Evolutionary conservation across 2,888 invertebrate species (phyloP), one percentile per base, ranked within the genome.

Genomic region (Loripinus fragilis): DNA sequence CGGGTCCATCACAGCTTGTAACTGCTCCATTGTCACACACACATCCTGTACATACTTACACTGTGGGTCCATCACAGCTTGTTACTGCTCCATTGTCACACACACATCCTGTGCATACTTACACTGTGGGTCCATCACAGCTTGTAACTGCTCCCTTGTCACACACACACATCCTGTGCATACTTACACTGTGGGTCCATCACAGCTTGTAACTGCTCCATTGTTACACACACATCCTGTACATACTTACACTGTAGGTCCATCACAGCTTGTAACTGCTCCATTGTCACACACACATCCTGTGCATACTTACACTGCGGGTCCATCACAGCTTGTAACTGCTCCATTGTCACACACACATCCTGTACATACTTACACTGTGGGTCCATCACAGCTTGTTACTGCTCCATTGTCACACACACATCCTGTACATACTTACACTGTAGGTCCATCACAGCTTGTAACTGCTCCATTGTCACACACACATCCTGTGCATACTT

Each of bases 301-400:
- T n/a, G n/a, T n/a, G n/a, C n/a, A n/a, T n/a, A 78, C 78, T 60
- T 72, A 79, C 79, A 79, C 72, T 15, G 45, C 50, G 12, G 60
- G 28, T 23, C 75, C 79, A n/a, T 48, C 52, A 33, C 79, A 79
- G 12, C 38, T 30, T 3, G 66, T 55, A 1, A 76, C 35, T 12
- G 5, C 38, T 38, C 38, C 38, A n/a, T n/a, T n/a, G n/a, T n/a
- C n/a, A n/a, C n/a, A n/a, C n/a, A n/a, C n/a, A n/a, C n/a, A n/a
- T n/a, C n/a, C n/a, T n/a, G n/a, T n/a, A n/a, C n/a, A n/a, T n/a
- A 78, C 78, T 60, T 72, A 79, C 79, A 79, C 72, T 15, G 45
- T 64, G 12, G 60, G 28, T 23, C 75, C 79, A n/a, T 48, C 52
- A 33, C 79, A 79, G 12, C 38, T 30, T 3, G 66, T 55, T 1